Evolutionary conservation across 1,140 invertebrate species (phyloP).

Genomic region (Lordiphosa stackelbergi): DNA sequence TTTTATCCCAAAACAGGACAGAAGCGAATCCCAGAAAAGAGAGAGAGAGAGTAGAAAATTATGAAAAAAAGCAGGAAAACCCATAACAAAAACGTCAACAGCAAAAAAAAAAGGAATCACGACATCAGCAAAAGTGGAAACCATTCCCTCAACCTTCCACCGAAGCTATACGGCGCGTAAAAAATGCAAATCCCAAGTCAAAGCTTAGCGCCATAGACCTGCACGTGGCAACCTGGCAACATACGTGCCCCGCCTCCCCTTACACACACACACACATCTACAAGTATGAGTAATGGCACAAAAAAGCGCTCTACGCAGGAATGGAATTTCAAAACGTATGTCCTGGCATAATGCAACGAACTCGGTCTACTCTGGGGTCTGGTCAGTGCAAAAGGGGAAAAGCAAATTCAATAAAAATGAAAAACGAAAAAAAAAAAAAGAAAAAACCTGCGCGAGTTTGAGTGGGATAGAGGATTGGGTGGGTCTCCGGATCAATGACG

Average conservation of each 20-base stretch:
- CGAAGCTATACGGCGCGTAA: slow-evolving; percentile 52
- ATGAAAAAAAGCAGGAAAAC: slow-evolving; percentile 41
- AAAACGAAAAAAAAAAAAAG: slow-evolving; percentile 31
- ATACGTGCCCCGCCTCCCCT: slow-evolving; percentile 22
- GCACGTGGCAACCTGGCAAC: slow-evolving; percentile 66
- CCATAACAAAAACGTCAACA: slow-evolving; percentile 46
- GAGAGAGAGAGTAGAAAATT: slow-evolving; percentile 23
- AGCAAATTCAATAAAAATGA: slow-evolving; percentile 62
- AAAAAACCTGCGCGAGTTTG: slow-evolving; percentile 10
- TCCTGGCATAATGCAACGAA: slow-evolving; percentile 69
- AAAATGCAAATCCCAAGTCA: slow-evolving; percentile 75
- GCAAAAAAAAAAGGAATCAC: slow-evolving; percentile 47
- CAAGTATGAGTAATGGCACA: slow-evolving; percentile 52
- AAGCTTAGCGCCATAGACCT: slow-evolving; percentile 62
- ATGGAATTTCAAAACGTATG: slow-evolving; percentile 73
- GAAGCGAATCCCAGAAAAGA: slow-evolving; percentile 14
- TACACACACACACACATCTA: slow-evolving; percentile 1
- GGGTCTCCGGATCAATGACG: slow-evolving; percentile 59
- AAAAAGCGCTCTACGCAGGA: slow-evolving; percentile 55
- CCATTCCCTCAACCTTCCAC: slow-evolving; percentile 11
- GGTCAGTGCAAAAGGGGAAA: slow-evolving; percentile 30
- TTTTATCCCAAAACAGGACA: slow-evolving; percentile 74
- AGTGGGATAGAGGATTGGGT: slow-evolving; percentile 27
- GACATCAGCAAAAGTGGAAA: slow-evolving; percentile 64
- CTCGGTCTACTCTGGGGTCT: slow-evolving; percentile 18